Percentiles rank a stretch among this genome's conserved stretches.
These are phyloP conservation scores for Sisyra terminalis DNA, from an alignment of 2,888 invertebrate species.

Conservation along the genomic window DNA sequence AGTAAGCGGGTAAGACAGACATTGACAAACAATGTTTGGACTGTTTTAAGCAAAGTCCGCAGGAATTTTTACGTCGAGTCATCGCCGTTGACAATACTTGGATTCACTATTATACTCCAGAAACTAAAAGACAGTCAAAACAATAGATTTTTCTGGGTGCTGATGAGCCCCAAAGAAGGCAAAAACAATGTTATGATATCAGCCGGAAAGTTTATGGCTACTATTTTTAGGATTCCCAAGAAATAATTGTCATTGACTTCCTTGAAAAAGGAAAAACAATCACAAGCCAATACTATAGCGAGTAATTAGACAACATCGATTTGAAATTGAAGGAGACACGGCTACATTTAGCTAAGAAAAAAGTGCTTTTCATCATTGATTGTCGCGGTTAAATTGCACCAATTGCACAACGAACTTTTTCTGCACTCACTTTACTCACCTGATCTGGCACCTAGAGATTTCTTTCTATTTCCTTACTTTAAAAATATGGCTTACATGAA, in stretches of 20 bases:
- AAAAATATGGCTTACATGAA: too few species aligned
- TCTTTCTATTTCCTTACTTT: neutral
- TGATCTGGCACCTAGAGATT: neutral
- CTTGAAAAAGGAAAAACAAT: constrained; percentile 18
- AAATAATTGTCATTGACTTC: constrained; percentile 18
- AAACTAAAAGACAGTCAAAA: constrained; percentile 16
- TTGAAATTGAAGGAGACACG: too few species aligned
- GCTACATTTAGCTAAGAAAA: too few species aligned
- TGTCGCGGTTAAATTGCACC: neutral
- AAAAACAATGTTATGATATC: constrained; percentile 12
- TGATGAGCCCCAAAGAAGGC: constrained; percentile 14
- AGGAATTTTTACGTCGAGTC: constrained; percentile 18
- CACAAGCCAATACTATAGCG: too few species aligned
- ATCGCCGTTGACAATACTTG: constrained; percentile 22
- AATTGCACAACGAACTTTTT: neutral
- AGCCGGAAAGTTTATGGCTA: constrained; percentile 14
- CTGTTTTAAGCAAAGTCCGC: constrained; percentile 17
- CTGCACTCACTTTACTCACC: neutral
- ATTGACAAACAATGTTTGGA: constrained; percentile 17
- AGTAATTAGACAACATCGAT: too few species aligned
- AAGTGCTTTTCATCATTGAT: too few species aligned
- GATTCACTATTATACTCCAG: constrained; percentile 18
- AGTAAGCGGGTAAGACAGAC: constrained; percentile 17
- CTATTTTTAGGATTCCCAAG: constrained; percentile 16
- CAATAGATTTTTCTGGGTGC: constrained; percentile 8